Conservation (phyloP, 2,888 invertebrate species). For the Drosophila affinis region DNA sequence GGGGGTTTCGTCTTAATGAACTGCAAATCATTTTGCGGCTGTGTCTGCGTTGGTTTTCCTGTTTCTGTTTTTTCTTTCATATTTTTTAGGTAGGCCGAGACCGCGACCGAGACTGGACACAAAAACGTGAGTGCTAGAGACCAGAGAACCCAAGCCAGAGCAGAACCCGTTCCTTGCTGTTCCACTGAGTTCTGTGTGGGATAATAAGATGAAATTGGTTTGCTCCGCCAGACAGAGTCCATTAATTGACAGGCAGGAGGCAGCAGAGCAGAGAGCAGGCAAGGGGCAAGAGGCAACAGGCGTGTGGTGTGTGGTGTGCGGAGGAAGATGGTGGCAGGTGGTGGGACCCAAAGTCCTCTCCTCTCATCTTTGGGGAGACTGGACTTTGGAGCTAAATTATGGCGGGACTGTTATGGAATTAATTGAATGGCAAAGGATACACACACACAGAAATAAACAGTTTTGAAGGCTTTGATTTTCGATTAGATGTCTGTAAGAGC, state of each 20-base stretch:
- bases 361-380: slow-evolving; percentile 8
- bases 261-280: neutral
- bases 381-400: slow-evolving; percentile 35
- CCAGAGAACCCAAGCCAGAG: slow-evolving; percentile 41
- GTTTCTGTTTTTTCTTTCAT: slow-evolving; percentile 28
- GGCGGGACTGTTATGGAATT: slow-evolving; percentile 38
- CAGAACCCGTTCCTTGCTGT: slow-evolving; percentile 59
- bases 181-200: slow-evolving; percentile 61
- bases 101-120: slow-evolving; percentile 29
- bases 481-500: slow-evolving; percentile 17
- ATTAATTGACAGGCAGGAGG: slow-evolving; percentile 58
- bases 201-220: slow-evolving; percentile 68
- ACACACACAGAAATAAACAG: slow-evolving; percentile 7
- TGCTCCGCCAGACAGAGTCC: slow-evolving; percentile 52
- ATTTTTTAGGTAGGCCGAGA: slow-evolving; percentile 37
- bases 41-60: slow-evolving; percentile 64
- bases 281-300: neutral
- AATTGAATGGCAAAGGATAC: slow-evolving; percentile 42
- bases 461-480: slow-evolving; percentile 16
- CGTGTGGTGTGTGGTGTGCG: slow-evolving; percentile 17
- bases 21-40: slow-evolving; percentile 78
- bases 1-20: slow-evolving; percentile 75
- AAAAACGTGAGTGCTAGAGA: slow-evolving; percentile 44
- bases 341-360: slow-evolving; percentile 15
- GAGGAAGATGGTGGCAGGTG: slow-evolving; percentile 48